Conservation (phyloP, 2,888 invertebrate genomes). For the Zele albiditarsus region DNA sequence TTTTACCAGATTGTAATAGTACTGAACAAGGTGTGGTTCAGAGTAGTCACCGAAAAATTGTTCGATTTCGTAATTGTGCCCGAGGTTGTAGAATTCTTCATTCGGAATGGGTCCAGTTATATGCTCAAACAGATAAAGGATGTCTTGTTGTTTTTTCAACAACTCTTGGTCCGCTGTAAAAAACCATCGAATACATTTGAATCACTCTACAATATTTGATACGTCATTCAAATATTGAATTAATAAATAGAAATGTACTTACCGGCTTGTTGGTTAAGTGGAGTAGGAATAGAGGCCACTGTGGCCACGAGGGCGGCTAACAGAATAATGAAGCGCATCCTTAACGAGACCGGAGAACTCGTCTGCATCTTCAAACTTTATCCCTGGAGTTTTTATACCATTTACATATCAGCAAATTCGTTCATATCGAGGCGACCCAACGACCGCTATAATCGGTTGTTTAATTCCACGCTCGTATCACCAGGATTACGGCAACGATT, state of each 20-base stretch:
- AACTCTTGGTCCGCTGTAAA: constrained; percentile 75
- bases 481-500: constrained; percentile 18
- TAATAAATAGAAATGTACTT: constrained; percentile 48
- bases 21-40: constrained; percentile 73
- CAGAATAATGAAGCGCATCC: constrained; percentile 67
- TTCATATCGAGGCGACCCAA: constrained; percentile 63
- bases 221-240: background rate
- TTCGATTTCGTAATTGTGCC: constrained; percentile 76
- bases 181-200: background rate
- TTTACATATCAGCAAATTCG: constrained; percentile 59
- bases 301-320: constrained; percentile 67
- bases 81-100: constrained; percentile 75
- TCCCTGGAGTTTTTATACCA: constrained; percentile 66
- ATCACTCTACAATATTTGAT: background rate
- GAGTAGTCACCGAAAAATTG: constrained; percentile 77
- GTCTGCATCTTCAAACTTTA: constrained; percentile 49
- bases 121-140: constrained; percentile 77
- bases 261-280: constrained; percentile 65
- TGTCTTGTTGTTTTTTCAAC: constrained; percentile 75
- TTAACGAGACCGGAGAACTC: constrained; percentile 54
- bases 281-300: constrained; percentile 58
- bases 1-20: constrained; percentile 76
- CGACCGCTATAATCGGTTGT: constrained; percentile 54
- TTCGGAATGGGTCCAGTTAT: constrained; percentile 78
- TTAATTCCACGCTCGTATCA: constrained; percentile 29